Conservation (phyloP, 2,113 vertebrate genomes). For the Dromiciops gliroides region DNA sequence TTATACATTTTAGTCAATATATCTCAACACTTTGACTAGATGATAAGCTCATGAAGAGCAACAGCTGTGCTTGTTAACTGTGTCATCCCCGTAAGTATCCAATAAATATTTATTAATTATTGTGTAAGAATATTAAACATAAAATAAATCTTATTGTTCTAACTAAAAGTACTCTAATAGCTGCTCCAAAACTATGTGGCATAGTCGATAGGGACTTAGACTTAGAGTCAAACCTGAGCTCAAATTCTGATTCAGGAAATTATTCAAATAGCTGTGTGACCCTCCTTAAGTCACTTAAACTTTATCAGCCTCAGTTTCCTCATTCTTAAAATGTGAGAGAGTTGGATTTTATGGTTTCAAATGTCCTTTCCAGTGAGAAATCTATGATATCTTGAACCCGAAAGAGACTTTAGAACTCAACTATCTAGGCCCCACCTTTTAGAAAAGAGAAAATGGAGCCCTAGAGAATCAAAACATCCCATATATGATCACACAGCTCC, state of each 20-base stretch:
- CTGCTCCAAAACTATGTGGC: background rate
- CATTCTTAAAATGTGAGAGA: background rate
- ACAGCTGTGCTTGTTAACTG: no score
- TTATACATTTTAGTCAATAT: no score
- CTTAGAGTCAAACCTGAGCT: background rate
- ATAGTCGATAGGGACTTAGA: background rate
- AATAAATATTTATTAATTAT: no score
- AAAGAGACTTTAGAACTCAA: no score
- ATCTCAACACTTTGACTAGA: no score
- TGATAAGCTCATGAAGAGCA: no score
- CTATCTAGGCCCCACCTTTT: background rate
- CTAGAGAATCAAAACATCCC: background rate
- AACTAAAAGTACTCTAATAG: background rate
- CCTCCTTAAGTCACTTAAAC: background rate
- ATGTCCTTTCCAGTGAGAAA: no score
- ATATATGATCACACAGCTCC: no score
- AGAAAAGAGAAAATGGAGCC: constrained; percentile 33
- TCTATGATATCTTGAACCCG: no score
- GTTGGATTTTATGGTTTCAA: no score
- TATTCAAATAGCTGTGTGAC: background rate
- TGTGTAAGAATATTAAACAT: no score
- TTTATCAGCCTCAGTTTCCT: background rate
- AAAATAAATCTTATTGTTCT: background rate
- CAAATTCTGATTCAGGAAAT: background rate
- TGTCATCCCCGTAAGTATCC: no score